Conservation (phyloP, 2,113 vertebrate genomes). For the Hystrix cristata region DNA sequence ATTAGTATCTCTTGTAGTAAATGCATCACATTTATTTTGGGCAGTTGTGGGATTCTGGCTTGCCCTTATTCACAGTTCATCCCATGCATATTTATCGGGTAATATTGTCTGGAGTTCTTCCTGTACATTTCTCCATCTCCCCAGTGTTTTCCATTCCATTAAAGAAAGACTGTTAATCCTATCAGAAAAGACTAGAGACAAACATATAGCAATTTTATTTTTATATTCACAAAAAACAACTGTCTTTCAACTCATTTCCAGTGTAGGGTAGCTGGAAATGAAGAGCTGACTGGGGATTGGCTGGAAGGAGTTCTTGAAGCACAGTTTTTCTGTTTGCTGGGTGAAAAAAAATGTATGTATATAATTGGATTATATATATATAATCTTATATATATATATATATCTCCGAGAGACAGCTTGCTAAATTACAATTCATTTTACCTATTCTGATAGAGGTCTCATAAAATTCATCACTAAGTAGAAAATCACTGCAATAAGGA, state of each 20-base stretch:
- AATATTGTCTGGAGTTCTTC: slow-evolving; percentile 50
- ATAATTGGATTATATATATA: no score
- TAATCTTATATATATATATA: background rate
- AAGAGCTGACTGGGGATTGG: slow-evolving; percentile 2
- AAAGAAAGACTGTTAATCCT: slow-evolving; percentile 62
- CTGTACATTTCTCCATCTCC: slow-evolving; percentile 11
- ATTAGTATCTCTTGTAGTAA: slow-evolving; percentile 62
- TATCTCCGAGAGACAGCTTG: slow-evolving; percentile 50
- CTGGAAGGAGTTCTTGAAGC: slow-evolving; percentile 49
- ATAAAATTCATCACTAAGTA: slow-evolving; percentile 80
- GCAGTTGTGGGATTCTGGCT: slow-evolving; percentile 39
- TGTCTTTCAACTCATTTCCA: slow-evolving; percentile 46
- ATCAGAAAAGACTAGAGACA: slow-evolving; percentile 47
- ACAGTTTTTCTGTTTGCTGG: background rate
- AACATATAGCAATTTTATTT: slow-evolving; percentile 54
- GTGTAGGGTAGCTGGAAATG: background rate
- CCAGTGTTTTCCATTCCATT: slow-evolving; percentile 42
- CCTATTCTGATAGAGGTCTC: slow-evolving; percentile 76
- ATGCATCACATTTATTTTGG: slow-evolving; percentile 58
- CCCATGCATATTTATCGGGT: slow-evolving; percentile 48
- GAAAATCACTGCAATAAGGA: slow-evolving; percentile 77
- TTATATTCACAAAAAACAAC: slow-evolving; percentile 45
- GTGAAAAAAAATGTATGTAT: background rate
- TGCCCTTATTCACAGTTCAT: slow-evolving; percentile 49
- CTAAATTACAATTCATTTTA: slow-evolving; percentile 73